Conservation (phyloP, 2,888 invertebrate species). For the Cactoblastis cactorum region DNA sequence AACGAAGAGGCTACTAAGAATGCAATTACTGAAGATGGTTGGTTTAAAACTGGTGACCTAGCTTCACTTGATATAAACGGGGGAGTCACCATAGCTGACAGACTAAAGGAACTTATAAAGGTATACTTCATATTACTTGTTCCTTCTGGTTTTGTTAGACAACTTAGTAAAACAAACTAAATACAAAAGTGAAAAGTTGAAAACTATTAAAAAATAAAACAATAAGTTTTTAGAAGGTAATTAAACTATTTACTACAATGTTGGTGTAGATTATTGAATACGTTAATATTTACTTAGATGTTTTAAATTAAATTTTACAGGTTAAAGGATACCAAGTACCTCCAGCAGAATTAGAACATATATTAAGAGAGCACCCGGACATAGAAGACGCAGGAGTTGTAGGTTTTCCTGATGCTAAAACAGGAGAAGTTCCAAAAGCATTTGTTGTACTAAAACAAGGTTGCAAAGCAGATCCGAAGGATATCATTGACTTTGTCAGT, state of each 20-base stretch:
- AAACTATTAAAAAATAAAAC: too few species aligned
- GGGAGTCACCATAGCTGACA: constrained; percentile 83
- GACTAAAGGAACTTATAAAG: constrained; percentile 90
- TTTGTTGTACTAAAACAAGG: constrained; percentile 81
- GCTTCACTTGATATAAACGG: constrained; percentile 82
- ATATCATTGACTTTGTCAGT: constrained; percentile 81
- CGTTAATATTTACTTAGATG: too few species aligned
- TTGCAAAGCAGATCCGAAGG: constrained; percentile 59
- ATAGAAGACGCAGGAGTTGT: constrained; percentile 90
- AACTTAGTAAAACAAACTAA: too few species aligned
- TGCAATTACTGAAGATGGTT: constrained; percentile 83
- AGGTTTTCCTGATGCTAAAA: constrained; percentile 82
- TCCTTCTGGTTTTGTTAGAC: too few species aligned
- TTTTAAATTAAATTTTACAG: constrained; percentile 55
- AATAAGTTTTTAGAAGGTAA: too few species aligned
- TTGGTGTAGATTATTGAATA: too few species aligned
- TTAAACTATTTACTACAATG: too few species aligned
- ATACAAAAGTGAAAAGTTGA: too few species aligned
- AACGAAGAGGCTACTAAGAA: constrained; percentile 84
- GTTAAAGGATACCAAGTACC: constrained; percentile 87
- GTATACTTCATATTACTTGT: constrained; percentile 53
- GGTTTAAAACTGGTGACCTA: constrained; percentile 88
- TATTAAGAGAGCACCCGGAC: constrained; percentile 84
- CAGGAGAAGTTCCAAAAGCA: constrained; percentile 88
- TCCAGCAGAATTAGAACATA: constrained; percentile 91